These are phyloP conservation scores for Phoenicopterus ruber DNA, from an alignment of 2,113 vertebrate species.

Conservation along the genomic window DNA sequence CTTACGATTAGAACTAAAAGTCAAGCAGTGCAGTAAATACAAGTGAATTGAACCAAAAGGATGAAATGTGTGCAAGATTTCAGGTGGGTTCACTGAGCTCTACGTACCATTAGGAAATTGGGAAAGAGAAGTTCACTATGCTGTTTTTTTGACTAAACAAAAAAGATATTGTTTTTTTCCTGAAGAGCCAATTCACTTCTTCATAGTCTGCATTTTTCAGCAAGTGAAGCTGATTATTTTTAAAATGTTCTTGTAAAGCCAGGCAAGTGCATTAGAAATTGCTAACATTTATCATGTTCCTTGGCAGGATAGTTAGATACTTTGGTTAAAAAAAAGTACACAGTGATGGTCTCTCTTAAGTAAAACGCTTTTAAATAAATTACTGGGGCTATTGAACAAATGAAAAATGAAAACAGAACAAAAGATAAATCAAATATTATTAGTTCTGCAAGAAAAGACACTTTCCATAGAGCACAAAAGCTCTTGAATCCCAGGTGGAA, in stretches of 20 bases:
- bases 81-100: neutral
- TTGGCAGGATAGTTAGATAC: neutral
- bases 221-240: neutral
- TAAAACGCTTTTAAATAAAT: neutral
- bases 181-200: neutral
- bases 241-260: neutral
- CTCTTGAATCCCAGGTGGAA: too few relatives aligned
- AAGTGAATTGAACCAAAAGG: neutral
- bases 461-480: too few relatives aligned
- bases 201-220: neutral
- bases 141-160: neutral
- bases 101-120: neutral
- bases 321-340: neutral
- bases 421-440: neutral
- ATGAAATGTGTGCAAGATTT: neutral
- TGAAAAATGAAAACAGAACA: neutral
- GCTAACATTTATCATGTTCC: neutral
- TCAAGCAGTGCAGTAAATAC: neutral
- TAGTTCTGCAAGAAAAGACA: neutral
- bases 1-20: neutral
- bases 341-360: neutral
- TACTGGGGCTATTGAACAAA: neutral
- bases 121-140: neutral
- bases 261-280: slow-evolving; percentile 2
- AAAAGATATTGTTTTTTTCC: neutral